Evolutionary conservation across 2,113 vertebrate species (phyloP).

Genomic region (Aviceda subcristata): DNA sequence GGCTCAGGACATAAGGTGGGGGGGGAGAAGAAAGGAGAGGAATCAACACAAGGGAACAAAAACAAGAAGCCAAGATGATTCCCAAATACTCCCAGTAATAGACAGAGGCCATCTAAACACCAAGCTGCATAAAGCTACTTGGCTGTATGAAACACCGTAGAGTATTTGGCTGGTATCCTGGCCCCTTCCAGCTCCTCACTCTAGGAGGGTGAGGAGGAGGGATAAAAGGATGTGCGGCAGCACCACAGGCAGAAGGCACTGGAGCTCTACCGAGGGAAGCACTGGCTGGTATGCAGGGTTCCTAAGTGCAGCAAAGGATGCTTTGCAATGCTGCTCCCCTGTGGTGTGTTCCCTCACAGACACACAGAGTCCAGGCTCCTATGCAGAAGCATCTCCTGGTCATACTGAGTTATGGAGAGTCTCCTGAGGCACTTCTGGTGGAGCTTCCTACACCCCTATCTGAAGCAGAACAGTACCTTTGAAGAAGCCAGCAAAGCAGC

Average conservation of each 20-base stretch:
- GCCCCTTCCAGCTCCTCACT: not conserved
- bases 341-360: not conserved
- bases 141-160: fast-evolving
- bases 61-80: not conserved
- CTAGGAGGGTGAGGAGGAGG: not conserved
- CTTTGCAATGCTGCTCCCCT: conserved; percentile 15
- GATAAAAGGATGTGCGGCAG: not conserved
- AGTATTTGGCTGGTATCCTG: not conserved
- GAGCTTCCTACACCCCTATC: not conserved
- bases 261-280: not conserved
- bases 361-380: fast-evolving
- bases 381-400: fast-evolving
- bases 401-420: not conserved
- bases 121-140: not conserved
- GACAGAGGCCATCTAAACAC: not conserved
- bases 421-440: not conserved
- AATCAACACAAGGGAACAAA: not conserved
- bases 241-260: not conserved
- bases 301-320: not conserved
- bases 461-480: not conserved
- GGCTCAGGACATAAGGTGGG: not conserved
- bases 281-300: not conserved
- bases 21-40: not conserved
- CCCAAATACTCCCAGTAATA: not conserved
- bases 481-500: not conserved